Conservation (phyloP, 2,113 vertebrate genomes). For the Apteryx mantelli region DNA sequence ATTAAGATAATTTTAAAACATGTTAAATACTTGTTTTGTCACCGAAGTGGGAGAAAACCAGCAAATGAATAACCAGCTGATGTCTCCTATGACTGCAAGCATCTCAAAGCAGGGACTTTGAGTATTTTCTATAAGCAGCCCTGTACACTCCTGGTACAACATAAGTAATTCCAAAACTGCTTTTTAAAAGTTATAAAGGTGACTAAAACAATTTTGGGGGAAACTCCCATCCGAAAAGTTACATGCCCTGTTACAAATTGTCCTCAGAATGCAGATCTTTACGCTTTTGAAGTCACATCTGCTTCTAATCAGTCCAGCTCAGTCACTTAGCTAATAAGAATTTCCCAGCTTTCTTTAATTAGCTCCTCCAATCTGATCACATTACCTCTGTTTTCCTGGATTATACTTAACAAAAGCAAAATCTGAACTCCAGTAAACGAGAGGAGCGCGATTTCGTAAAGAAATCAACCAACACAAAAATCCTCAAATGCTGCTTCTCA, state of each 20-base stretch:
- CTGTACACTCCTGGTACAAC: background rate
- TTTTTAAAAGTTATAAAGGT: background rate
- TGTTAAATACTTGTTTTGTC: background rate
- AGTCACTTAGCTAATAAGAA: background rate
- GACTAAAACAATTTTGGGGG: background rate
- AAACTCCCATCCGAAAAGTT: background rate
- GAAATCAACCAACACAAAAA: background rate
- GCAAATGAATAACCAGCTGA: background rate
- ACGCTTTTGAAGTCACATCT: slow-evolving; percentile 4
- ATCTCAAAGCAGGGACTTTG: background rate
- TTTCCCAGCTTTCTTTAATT: slow-evolving; percentile 1
- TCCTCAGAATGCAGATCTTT: background rate
- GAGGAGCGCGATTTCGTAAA: background rate
- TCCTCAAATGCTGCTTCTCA: background rate
- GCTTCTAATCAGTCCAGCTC: background rate
- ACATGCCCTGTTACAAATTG: background rate
- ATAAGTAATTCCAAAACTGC: background rate
- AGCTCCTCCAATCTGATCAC: background rate
- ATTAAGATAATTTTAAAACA: background rate
- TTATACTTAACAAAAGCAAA: background rate
- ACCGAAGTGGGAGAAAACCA: background rate
- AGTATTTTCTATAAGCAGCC: background rate
- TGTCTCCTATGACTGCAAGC: background rate
- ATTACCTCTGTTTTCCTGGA: background rate
- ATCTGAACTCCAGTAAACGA: background rate